These are phyloP conservation scores for Perodicticus potto DNA, from an alignment of 2,797 vertebrate species.

Conservation along the genomic window DNA sequence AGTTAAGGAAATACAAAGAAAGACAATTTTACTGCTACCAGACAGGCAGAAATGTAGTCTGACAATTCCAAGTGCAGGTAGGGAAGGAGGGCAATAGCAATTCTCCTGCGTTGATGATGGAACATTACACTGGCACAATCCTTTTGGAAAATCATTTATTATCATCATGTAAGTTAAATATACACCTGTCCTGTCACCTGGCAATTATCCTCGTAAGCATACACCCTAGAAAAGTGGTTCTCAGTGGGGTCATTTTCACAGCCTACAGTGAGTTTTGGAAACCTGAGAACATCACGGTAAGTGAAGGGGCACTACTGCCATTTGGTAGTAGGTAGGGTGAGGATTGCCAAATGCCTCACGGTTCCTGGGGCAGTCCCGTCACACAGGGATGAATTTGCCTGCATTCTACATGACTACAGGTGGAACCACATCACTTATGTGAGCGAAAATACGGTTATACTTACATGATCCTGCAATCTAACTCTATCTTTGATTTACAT, in stretches of 20 bases:
- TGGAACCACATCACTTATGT: neutral
- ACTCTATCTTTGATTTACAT: neutral
- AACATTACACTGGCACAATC: neutral
- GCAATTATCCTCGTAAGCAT: neutral
- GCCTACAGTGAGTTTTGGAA: neutral
- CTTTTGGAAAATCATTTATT: neutral
- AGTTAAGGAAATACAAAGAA: slow-evolving; percentile 21
- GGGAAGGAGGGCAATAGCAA: neutral
- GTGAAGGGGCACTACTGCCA: neutral
- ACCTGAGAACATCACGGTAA: neutral
- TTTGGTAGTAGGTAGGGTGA: neutral
- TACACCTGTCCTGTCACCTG: neutral
- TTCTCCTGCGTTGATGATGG: neutral
- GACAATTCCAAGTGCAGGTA: neutral
- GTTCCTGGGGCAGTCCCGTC: neutral
- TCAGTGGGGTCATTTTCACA: neutral
- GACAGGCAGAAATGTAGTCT: neutral
- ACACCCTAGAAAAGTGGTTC: neutral
- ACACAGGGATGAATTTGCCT: neutral
- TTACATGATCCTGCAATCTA: neutral
- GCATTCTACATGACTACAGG: neutral
- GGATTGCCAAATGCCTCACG: too few relatives aligned
- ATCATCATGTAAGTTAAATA: neutral
- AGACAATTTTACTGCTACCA: neutral
- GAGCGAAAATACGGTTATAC: neutral